Percentiles rank a stretch among this genome's conserved stretches.
phyloP scores from a whole-genome alignment of 2,888 invertebrate genomes.

The Epistrophella euchroma region DNA sequence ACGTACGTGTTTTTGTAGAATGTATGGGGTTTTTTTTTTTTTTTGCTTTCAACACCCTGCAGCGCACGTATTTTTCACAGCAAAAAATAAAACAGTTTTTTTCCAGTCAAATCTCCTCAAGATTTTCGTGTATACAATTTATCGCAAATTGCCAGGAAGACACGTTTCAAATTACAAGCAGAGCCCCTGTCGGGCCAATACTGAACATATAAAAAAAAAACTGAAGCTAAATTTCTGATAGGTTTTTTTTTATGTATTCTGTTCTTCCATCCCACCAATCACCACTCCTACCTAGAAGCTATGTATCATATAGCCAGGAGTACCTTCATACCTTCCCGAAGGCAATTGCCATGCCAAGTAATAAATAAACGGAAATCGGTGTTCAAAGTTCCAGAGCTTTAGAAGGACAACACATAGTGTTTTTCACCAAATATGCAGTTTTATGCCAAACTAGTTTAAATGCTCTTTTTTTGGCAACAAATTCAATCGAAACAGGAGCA shows the following conservation, averaged over 20 bases:
- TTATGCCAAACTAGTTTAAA: constrained; percentile 36
- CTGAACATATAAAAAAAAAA: constrained; percentile 21
- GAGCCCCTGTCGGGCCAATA: constrained; percentile 46
- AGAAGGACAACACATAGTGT: constrained; percentile 17
- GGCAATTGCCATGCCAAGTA: constrained; percentile 64
- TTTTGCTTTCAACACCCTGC: constrained; percentile 29
- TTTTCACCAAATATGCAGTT: constrained; percentile 34
- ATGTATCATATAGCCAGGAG: constrained; percentile 29
- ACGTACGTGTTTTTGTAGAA: not conserved
- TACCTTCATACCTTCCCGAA: not conserved
- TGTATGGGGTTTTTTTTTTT: not conserved
- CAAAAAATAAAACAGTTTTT: constrained; percentile 14
- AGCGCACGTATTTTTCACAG: constrained; percentile 23
- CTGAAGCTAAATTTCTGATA: constrained; percentile 38
- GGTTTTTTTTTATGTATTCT: constrained; percentile 16
- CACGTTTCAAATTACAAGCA: constrained; percentile 69
- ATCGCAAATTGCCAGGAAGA: constrained; percentile 74
- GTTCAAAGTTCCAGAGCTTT: constrained; percentile 27
- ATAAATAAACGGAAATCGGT: constrained; percentile 71
- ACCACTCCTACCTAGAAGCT: not conserved
- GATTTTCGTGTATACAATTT: constrained; percentile 64
- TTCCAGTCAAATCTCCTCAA: constrained; percentile 39
- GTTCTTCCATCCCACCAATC: not conserved
- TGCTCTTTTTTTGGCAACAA: constrained; percentile 49
- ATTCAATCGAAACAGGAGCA: constrained; percentile 32